Evolutionary conservation across 2,888 invertebrate species (phyloP).

Genomic region (Rutpela maculata): DNA sequence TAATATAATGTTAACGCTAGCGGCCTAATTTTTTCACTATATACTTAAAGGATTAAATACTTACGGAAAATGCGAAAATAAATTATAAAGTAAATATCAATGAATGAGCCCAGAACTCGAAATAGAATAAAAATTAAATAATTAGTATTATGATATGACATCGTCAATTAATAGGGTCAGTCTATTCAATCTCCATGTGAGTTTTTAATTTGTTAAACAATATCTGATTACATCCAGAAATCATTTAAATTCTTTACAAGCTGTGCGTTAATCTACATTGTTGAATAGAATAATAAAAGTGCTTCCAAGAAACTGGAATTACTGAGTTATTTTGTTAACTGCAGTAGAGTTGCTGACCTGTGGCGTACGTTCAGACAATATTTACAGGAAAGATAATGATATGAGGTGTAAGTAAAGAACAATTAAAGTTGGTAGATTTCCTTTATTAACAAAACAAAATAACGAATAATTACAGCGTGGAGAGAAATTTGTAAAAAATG

Average conservation of each 20-base stretch:
- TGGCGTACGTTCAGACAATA: too few relatives aligned
- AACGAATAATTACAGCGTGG: too few relatives aligned
- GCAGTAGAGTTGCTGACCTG: neutral
- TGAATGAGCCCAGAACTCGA: neutral
- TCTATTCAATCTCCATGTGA: neutral
- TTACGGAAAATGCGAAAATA: too few relatives aligned
- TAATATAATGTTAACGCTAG: too few relatives aligned
- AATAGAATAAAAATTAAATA: neutral
- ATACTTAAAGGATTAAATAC: too few relatives aligned
- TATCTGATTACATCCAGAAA: constrained; percentile 8
- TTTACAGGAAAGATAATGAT: too few relatives aligned
- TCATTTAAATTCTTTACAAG: constrained; percentile 10
- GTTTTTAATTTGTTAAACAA: neutral
- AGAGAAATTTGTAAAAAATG: too few relatives aligned
- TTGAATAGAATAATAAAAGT: neutral
- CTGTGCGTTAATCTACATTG: neutral
- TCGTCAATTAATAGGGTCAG: neutral
- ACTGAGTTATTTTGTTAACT: neutral
- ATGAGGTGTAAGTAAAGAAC: too few relatives aligned
- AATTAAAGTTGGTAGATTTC: too few relatives aligned
- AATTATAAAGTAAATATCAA: too few relatives aligned
- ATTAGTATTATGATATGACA: neutral
- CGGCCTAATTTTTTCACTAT: too few relatives aligned
- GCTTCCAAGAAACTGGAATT: neutral
- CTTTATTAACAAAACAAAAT: too few relatives aligned